These are phyloP conservation scores for Oryctolagus cuniculus DNA, from an alignment of 2,113 vertebrate species.

Conservation along the genomic window mOryCun1.1 NC_091433.1:174563501-174564000, in stretches of 20 bases:
- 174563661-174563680: background rate
- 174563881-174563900: background rate
- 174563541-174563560: background rate
- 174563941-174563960: accelerated
- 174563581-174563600: background rate
- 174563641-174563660: background rate
- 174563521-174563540: background rate
- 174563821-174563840: background rate
- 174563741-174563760: background rate
- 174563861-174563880: background rate
- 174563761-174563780: background rate
- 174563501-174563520: background rate
- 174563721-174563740: conserved; percentile 17
- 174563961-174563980: background rate
- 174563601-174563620: background rate
- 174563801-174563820: background rate
- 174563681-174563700: conserved; percentile 17
- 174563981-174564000: background rate
- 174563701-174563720: conserved; percentile 42
- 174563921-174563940: background rate
- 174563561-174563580: background rate
- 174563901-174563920: background rate
- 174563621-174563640: background rate
- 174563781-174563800: background rate
- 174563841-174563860: background rate